These are phyloP conservation scores for Sesamia nonagrioides DNA, from an alignment of 1,140 invertebrate species.

Conservation along the genomic window DNA sequence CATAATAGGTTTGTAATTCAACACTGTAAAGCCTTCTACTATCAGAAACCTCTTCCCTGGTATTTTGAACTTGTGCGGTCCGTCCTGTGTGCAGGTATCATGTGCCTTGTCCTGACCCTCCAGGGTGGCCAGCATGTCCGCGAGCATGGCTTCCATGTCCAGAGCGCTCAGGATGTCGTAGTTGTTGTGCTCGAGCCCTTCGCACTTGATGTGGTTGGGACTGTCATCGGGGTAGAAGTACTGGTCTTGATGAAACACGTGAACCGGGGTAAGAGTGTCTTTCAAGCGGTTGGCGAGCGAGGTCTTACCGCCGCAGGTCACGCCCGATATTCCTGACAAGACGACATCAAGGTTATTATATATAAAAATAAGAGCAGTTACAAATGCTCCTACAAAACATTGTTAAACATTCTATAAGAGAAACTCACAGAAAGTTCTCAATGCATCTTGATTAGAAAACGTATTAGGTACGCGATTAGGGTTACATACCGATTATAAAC, in stretches of 20 bases:
- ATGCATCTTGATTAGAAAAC: too few relatives aligned
- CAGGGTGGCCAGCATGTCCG: constrained; percentile 82
- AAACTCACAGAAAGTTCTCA: too few relatives aligned
- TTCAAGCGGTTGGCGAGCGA: constrained; percentile 89
- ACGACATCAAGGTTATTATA: too few relatives aligned
- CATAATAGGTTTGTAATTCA: constrained; percentile 90
- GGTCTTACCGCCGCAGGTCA: constrained; percentile 94
- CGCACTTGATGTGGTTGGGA: constrained; percentile 89
- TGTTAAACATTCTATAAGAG: too few relatives aligned
- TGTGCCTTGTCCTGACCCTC: constrained; percentile 62
- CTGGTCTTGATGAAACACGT: constrained; percentile 91
- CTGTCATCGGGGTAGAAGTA: constrained; percentile 92
- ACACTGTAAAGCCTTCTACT: constrained; percentile 93
- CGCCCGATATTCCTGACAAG: constrained; percentile 90
- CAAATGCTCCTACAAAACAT: too few relatives aligned
- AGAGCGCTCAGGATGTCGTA: constrained; percentile 92
- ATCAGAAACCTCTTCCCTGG: constrained; percentile 89
- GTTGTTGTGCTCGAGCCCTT: constrained; percentile 90
- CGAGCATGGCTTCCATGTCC: constrained; percentile 92
- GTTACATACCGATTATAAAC: constrained; percentile 87
- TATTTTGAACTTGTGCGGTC: constrained; percentile 53
- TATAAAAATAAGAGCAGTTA: too few relatives aligned
- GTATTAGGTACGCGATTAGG: not conserved
- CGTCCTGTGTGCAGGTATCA: constrained; percentile 31
- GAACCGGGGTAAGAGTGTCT: constrained; percentile 86